Base-by-base conservation (phyloP, 2,113 vertebrate species). In the Lanius ludovicianus region DNA sequence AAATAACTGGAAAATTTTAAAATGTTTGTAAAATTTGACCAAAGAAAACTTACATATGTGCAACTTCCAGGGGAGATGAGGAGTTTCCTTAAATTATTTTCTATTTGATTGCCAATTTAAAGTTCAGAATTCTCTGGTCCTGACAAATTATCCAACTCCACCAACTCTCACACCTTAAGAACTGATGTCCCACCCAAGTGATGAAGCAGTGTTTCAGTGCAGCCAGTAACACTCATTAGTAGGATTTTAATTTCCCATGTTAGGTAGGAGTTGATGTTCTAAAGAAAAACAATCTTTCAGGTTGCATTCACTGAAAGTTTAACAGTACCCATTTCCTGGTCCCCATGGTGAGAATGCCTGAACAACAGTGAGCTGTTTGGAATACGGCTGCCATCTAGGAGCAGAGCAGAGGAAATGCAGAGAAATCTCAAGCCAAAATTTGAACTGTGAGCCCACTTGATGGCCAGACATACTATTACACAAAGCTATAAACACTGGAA, bases 311-410 rank as follows among this genome's bases (percentile, higher is more conserved):
- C 31, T 5, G 20, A 13, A 49, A 87, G 35, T 3, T 0, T 9
- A 95, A 18, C 15, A 7, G 42, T 13, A 1, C 28, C 19, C 35
- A 60, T 23, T 33, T n/a, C 39, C 70, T 21, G 68, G 22, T 15
- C 30, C 4, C 27, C 42, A 5, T 0, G 77, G 17, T 9, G 70
- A 52, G 53, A 79, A 50, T 1, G 11, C 33, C 25, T 21, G 59
- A 60, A 8, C 3, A 33, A 12, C 27, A 49, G 42, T 0, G 8
- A 82, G 31, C 18, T 56, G 68, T 19, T 81, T 15, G 30, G 92
- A 65, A 76, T 64, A 74, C 82, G 75, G 76, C 78, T 97, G 93
- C 93, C 96, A 95, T 23, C 93, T 82, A 95, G 95, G 64, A 95
- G 91, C 56, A 92, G 41, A 81, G 79, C 2, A 76, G 7, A 47